Evolutionary conservation across 2,113 vertebrate genomes (phyloP), one percentile per base, ranked within the genome.

Genomic region (Gracilinanus agilis): DNA sequence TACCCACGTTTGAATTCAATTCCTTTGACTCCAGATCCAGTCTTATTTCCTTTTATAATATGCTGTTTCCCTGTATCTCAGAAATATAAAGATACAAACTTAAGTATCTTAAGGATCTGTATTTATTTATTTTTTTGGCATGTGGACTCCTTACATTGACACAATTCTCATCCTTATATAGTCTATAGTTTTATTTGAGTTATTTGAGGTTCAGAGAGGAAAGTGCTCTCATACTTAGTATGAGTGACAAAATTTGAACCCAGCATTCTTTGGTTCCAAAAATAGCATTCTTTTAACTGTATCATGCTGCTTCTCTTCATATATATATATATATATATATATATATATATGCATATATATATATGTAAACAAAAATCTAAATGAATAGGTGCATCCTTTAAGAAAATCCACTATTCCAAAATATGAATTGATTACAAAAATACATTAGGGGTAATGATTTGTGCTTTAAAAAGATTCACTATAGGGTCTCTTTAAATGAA

Each of bases 401-500:
- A 54, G 54, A 89, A 95, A n/a, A 91, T 75, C 90, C 95, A 89
- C 91, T 55, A 24, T 90, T 88, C 29, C 88, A 61, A 92, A 94
- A 92, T 9, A 55, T 92, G 7, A 6, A 90, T 29, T 75, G 93
- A 21, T 34, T 93, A 54, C 55, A 67, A 92, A 94, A 75, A 92
- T 94, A 44, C 16, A 96, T 90, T 56, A 91, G 75, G 94, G 7
- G 13, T 55, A 12, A 92, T 29, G 91, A 16, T 93, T 24, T 49
- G 7, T 90, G 25, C 29, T 67, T 91, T 94, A 9, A 91, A 95
- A 88, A 93, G 75, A 61, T 91, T 40, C n/a, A 91, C 54, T 58
- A 92, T 75, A 94, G 10, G 92, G 53, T 94, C 61, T 91, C 13
- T 96, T 96, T 95, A 92, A 92, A 89, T 54, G 90, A 54, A 34